phyloP scores from a whole-genome alignment of 2,888 invertebrate species.

The Rhimphoctona megacephalus region DNA sequence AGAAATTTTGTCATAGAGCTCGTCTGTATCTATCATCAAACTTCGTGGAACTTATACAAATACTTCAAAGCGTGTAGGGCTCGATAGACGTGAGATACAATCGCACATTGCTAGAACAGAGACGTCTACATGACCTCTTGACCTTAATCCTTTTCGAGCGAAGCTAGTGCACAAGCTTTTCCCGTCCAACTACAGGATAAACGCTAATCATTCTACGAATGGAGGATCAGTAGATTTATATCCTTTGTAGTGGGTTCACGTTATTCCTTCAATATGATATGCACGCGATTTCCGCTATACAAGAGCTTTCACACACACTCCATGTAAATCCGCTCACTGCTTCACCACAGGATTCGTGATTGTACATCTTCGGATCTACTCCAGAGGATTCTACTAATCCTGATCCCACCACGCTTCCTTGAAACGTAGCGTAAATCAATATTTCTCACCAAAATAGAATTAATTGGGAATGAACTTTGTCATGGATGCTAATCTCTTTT shows the following conservation, averaged over 20 bases:
- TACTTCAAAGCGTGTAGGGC: background rate
- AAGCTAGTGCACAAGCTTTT: slow-evolving; percentile 38
- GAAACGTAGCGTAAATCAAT: background rate
- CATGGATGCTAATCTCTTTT: background rate
- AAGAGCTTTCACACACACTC: slow-evolving; percentile 1
- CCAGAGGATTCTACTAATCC: background rate
- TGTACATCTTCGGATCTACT: slow-evolving; percentile 13
- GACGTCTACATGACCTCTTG: slow-evolving; percentile 54
- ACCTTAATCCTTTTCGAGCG: slow-evolving; percentile 69
- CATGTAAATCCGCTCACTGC: slow-evolving; percentile 46
- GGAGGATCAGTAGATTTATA: slow-evolving; percentile 45
- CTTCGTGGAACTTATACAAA: slow-evolving; percentile 5
- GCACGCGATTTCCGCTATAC: slow-evolving; percentile 6
- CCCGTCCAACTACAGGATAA: slow-evolving; percentile 36
- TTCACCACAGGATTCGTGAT: slow-evolving; percentile 1
- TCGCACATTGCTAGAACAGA: slow-evolving; percentile 19
- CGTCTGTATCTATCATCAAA: background rate
- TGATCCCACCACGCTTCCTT: background rate
- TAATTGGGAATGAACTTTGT: background rate
- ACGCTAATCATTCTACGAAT: slow-evolving; percentile 38
- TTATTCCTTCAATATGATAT: slow-evolving; percentile 22
- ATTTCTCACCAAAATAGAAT: background rate
- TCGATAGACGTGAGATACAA: background rate
- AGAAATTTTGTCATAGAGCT: background rate
- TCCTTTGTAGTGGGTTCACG: slow-evolving; percentile 34